phyloP scores from a whole-genome alignment of 1,140 invertebrate genomes.

The Oedothorax gibbosus region DNA sequence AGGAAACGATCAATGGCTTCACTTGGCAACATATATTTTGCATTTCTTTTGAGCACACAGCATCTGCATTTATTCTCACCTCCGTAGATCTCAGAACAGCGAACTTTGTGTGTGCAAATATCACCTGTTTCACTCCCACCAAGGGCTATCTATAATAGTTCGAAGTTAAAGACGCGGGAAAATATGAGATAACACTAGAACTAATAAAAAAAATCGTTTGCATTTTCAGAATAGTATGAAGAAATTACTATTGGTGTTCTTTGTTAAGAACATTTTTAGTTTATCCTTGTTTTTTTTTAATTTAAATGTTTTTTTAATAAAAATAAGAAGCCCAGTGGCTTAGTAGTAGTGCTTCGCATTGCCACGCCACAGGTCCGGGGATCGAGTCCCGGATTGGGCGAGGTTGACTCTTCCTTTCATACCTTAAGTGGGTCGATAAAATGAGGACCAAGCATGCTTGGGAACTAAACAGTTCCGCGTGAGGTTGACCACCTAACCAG shows the following conservation, averaged over 20 bases:
- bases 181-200: constrained; percentile 3
- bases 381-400: too few species aligned
- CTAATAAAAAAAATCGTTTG: constrained; percentile 26
- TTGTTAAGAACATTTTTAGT: constrained; percentile 1
- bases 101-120: background rate
- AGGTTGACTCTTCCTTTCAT: too few species aligned
- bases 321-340: too few species aligned
- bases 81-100: constrained; percentile 2
- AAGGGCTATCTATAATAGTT: background rate
- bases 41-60: constrained; percentile 7
- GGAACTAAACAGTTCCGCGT: too few species aligned
- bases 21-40: background rate
- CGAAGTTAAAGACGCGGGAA: constrained; percentile 3
- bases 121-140: background rate
- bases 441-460: too few species aligned
- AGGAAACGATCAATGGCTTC: too few species aligned
- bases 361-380: too few species aligned
- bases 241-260: background rate
- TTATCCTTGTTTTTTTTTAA: too few species aligned
- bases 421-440: too few species aligned
- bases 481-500: too few species aligned
- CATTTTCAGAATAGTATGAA: background rate
- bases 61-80: constrained; percentile 36
- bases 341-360: too few species aligned
- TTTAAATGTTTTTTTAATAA: too few species aligned